Base-by-base conservation (phyloP, 2,113 vertebrate species). In the Nipponia nippon region DNA sequence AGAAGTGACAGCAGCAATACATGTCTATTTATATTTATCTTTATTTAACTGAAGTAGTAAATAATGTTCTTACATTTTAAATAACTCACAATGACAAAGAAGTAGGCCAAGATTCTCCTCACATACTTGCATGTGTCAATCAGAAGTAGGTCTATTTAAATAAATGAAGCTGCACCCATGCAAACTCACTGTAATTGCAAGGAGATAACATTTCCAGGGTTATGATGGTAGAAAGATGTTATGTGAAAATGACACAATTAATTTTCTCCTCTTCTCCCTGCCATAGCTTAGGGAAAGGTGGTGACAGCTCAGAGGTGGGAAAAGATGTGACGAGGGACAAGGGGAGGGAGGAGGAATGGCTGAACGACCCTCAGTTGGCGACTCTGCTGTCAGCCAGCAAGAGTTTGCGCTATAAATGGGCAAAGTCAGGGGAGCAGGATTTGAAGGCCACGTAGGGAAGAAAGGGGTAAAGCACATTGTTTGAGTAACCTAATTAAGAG, bases 1-100 rank as follows among this genome's bases (percentile, higher is more conserved):
- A 92, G 23, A 84, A 59, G 55, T 82, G 86, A 67, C 87, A 96
- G 53, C 44, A 93, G 26, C 56, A 89, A 55, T 94, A 44, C 38
- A 40, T 38, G 18, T 85, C 70, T 85, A 22, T 82, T 75, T 93
- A 63, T 89, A 93, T 84, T 71, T 95, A 69, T 69, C 25, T 18
- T 55, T 87, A 36, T 72, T 79, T 89, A 91, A 76, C 52, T 55
- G 73, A 76, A 94, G 66, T 75, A 69, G 56, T 89, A 96, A 96
- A 97, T 93, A 91, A 72, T 61, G 70, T 93, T 91, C 22, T 95
- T 72, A 71, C 21, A 49, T 76, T 90, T 85, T 40, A 95, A 94
- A 91, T 97, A 96, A 96, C 78, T 95, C 84, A 87, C 42, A 91
- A 7, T 95, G 95, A 95, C 90, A 96, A 75, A 96, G 72, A 83